Evolutionary conservation across 2,888 invertebrate species (phyloP).

Genomic region (Orthosia gracilis): DNA sequence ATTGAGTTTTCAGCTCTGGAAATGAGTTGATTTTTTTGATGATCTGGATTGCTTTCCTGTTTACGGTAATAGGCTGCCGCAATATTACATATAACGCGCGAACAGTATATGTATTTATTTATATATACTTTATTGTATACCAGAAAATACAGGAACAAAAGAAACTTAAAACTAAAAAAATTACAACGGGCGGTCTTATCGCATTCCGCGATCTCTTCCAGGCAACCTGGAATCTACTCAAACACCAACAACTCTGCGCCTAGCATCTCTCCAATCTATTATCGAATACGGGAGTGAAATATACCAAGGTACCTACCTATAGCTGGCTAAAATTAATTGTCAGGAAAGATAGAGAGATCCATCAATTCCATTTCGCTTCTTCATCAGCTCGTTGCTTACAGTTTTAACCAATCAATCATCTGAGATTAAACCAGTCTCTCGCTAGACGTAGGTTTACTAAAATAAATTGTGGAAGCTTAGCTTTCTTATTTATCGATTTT

Average conservation of each 20-base stretch:
- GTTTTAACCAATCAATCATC: conserved; percentile 35
- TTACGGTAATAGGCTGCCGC: not conserved
- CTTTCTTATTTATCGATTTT: conserved; percentile 6
- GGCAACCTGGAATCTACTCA: no score
- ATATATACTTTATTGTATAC: no score
- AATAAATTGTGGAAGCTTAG: conserved; percentile 6
- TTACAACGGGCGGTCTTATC: no score
- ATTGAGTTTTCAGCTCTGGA: not conserved
- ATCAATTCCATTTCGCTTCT: conserved; percentile 29
- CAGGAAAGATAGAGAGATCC: conserved; percentile 6
- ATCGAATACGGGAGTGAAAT: not conserved
- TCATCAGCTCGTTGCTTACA: conserved; percentile 8
- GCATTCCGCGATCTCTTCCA: no score
- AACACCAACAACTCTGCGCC: no score
- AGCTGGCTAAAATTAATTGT: conserved; percentile 8
- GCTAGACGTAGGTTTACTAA: not conserved
- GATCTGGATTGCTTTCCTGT: not conserved
- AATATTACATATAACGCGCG: no score
- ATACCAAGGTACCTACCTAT: not conserved
- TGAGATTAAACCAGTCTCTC: conserved; percentile 31
- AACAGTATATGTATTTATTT: no score
- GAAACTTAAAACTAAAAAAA: no score
- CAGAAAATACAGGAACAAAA: no score
- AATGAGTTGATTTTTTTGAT: not conserved
- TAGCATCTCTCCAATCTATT: not conserved